Evolutionary conservation across 2,797 vertebrate species (phyloP), one percentile per base, ranked within the genome.

Genomic region (Chelmon rostratus): DNA sequence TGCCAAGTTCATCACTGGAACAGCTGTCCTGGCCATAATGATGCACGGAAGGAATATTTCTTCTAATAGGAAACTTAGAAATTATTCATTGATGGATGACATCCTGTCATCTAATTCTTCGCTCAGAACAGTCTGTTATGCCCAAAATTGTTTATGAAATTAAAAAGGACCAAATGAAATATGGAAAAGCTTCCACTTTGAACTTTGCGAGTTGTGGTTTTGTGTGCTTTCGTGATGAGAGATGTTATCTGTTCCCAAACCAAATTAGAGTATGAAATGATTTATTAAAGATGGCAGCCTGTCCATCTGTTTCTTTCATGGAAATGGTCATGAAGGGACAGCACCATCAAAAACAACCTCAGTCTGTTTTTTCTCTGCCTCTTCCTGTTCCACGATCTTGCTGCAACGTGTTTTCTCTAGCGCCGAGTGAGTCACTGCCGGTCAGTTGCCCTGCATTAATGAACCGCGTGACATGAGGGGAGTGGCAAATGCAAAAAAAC

Each of bases 31-130:
- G 2, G 44, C 59, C 33, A 28, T 82, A 79, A 80, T 52, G 52
- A 75, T 76, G 38, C 31, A 74, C 61, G 46, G 71, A 85, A 79
- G 70, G 38, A 81, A 63, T 77, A 76, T 79, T 47, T 59, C 37
- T 54, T 81, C 15, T 52, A 44, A 35, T 21, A 42, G 13, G 47
- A 42, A 42, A 80, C 12, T 71, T 16, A 47, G 40, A 57, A 68
- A 76, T 73, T 18, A 68, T 62, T 77, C 19, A 68, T 49, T 70
- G 62, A 83, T 82, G 47, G 68, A 68, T 52, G 49, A 54, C 28
- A 35, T 73, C 63, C 56, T 57, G 65, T 79, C 56, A 25, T 50
- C 37, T 31, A 46, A 50, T 49, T 76, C 54, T 57, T 10, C n/a
- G 11, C n/a, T 76, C 31, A 59, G 56, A 78, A 57, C 38, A 23